A percentile compares a stretch with the other conserved stretches of the same genome.
phyloP scores from a whole-genome alignment of 2,888 invertebrate species.

The Mimas tiliae region DNA sequence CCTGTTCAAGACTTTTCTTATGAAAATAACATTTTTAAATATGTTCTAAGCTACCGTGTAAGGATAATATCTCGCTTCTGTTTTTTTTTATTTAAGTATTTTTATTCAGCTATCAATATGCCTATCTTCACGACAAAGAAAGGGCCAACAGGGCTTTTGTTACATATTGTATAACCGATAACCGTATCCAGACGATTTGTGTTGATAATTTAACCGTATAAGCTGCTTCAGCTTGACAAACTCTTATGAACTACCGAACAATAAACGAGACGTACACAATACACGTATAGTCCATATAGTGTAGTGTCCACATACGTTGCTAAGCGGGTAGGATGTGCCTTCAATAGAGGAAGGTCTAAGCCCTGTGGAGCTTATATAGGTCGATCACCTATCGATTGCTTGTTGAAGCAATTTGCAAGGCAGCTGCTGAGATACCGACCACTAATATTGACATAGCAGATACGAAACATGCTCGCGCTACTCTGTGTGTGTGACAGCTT shows the following conservation, averaged over 20 bases:
- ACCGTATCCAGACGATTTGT: too few species aligned
- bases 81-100: too few species aligned
- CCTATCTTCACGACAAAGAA: too few species aligned
- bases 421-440: constrained; percentile 11
- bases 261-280: neutral
- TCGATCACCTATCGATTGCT: constrained; percentile 9
- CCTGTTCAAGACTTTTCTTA: too few species aligned
- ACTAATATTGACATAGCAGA: neutral
- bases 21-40: too few species aligned
- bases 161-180: too few species aligned
- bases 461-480: neutral
- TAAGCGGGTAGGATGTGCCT: neutral
- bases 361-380: neutral
- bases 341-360: neutral
- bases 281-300: too few species aligned
- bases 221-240: neutral
- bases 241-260: neutral
- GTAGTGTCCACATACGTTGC: neutral
- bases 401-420: neutral
- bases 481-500: neutral
- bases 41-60: too few species aligned
- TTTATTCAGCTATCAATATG: too few species aligned
- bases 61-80: too few species aligned
- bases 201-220: too few species aligned
- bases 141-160: too few species aligned